Evolutionary conservation across 1,140 invertebrate species (phyloP), one percentile per base, ranked within the genome.

Genomic region (Penaeus japonicus): DNA sequence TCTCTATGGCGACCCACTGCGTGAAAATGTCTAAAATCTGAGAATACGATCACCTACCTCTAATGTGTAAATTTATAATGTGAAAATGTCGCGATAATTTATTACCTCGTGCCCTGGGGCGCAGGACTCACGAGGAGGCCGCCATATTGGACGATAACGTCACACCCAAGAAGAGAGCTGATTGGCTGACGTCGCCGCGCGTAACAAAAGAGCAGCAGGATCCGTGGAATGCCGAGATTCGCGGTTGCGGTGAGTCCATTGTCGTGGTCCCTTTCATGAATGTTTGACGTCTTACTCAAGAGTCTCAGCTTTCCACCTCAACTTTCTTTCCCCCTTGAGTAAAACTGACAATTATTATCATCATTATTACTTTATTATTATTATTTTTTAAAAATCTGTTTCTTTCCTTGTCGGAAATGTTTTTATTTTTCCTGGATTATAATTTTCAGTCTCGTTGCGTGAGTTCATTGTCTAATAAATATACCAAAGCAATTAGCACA

Each of bases 181-280:
- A 83, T 84, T 88, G 86, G 86, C 20, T 24, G 70, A 39, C 24
- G 27, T 47, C 22, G 80, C 20, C 0, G 24, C 10, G 57, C 27
- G 65, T 77, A 57, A 88, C 86, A 88, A 88, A 88, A 84, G 86
- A 83, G 86, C 86, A 88, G 80, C 86, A 73, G 86, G 86, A 83
- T 84, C 80, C 86, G 47, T n/a, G 86, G 79, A 88, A 82, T 82
- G 78, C 32, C 59, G 65, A 88, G 65, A 82, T 86, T 80, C 77
- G 77, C 77, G 85, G 80, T 78, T 88, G 70, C 32, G 86, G 86
- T 83, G 70, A 62, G 65, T 39, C 54, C 47, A 78, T 70, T 75
- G 47, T 73, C 53, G n/a, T 24, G 53, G 39, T 55, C 86, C 59
- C 32, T 88, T 73, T 84, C 80, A 77, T 32, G 79, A 47, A 27